phyloP scores from a whole-genome alignment of 92 coral and sea anemone genomes.

The Parazoanthus swiftii region DNA sequence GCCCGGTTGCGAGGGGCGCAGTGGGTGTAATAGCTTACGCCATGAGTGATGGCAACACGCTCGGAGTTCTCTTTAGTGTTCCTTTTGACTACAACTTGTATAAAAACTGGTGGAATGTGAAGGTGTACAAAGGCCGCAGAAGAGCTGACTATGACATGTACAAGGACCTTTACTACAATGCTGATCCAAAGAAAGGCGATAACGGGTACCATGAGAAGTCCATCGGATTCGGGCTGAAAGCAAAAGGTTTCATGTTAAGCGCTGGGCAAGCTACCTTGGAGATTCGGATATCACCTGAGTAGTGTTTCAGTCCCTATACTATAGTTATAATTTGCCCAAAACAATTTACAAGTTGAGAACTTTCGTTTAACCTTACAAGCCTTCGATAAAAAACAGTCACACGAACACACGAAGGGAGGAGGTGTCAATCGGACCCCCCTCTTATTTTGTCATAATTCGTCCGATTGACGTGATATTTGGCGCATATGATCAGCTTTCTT shows the following conservation, averaged over 20 bases:
- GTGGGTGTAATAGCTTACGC: conserved; percentile 55
- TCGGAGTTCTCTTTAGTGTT: conserved; percentile 56
- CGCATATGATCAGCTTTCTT: no score
- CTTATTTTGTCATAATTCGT: no score
- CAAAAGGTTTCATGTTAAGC: conserved; percentile 44
- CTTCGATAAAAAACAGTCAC: no score
- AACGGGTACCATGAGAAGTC: conserved; percentile 30
- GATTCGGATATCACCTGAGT: background rate
- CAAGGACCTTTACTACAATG: conserved; percentile 42
- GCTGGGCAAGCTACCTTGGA: conserved; percentile 32
- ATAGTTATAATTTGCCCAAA: no score
- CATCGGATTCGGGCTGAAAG: conserved; percentile 31
- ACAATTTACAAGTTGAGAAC: no score
- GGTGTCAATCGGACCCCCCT: no score
- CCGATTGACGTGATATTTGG: no score
- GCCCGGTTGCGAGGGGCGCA: conserved; percentile 56
- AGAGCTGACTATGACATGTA: conserved; percentile 40
- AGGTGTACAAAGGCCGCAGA: conserved; percentile 41
- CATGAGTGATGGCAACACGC: conserved; percentile 46
- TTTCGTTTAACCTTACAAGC: no score
- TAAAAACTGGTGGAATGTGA: conserved; percentile 62
- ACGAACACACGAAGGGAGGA: no score
- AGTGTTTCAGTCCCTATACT: no score
- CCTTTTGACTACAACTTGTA: conserved; percentile 53
- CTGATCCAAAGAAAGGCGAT: conserved; percentile 33